Evolutionary conservation across 2,113 vertebrate genomes (phyloP), one percentile per base, ranked within the genome.

Genomic region (crab-eating macaque (Macaca fascicularis)): DNA sequence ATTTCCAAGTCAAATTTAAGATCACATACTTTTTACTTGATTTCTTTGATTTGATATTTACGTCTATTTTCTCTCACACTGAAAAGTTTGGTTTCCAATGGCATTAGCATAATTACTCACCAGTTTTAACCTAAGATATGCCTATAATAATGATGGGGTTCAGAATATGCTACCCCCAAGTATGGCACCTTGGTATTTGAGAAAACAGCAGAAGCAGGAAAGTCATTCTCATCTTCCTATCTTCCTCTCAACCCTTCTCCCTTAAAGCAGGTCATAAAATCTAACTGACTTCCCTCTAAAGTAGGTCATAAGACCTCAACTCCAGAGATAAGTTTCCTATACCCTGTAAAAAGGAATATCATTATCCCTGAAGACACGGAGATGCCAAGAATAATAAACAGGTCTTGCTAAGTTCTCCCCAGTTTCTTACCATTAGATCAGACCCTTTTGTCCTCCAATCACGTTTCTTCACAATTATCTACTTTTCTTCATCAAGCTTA

Each of bases 1-100:
- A 74, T 92, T 92, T 85, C 67, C 35, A 80, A 89, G 79, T 84
- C 32, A 84, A 92, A 84, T 57, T 96, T 84, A 75, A 92, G 55
- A 64, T 85, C 52, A 70, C 9, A 22, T 76, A 81, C 64, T 25
- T 79, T 92, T 87, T 88, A 61, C 52, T 55, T 91, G 43, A 70
- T 91, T 79, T 92, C 27, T 61, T 95, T 50, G 6, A 72, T 61
- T 87, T 85, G 25, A 89, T 67, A 64, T 40, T 89, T 90, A 50
- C 67, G 8, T 69, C 61, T 89, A 75, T 85, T 92, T 92, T 79
- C 48, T 75, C 61, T 81, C 93, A 85, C 8, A 35, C 80, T 75
- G 32, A 90, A 81, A 80, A 85, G 8, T 74, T 61, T 75, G 30
- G 17, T 75, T 90, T 76, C 55, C 89, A 79, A 35, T 91, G 48